Base-by-base conservation (phyloP, 2,113 vertebrate genomes). In the Monopterus albus region DNA sequence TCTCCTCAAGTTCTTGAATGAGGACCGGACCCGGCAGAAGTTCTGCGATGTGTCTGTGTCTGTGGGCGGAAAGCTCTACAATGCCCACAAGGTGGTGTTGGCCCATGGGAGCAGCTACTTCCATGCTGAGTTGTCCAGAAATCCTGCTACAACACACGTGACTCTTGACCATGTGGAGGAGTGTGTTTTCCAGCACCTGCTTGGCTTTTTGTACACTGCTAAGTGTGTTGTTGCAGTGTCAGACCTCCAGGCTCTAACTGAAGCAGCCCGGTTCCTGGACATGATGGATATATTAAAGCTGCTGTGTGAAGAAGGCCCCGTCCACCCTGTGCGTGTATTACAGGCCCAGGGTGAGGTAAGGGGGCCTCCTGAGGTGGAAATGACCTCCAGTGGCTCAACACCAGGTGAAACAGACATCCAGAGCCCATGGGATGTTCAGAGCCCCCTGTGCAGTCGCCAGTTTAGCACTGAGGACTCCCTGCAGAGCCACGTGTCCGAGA, bases 41-140 rank as follows among this genome's bases (percentile, higher is more conserved):
- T 98, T 99, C 86, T 99, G 97, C 45, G 98, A 99, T 39, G 89
- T 97, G 31, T 91, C 95, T 0, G 94, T 99, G 81, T 90, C 93
- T 12, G 97, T 98, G 29, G 93, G 96, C 72, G 97, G 96, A n/a
- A 95, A 93, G 73, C 90, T 93, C 29, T 97, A 95, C 9, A 93
- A 85, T 0, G 96, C 96, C 2, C 98, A 99, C 82, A 99, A 97
- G 87, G 97, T 96, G 35, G 96, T 99, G 0, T 91, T 99, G 69
- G 97, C 98, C 12, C 96, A 98, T 11, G 97, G 98, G 13, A 99
- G 98, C 85, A 98, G 96, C 90, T 99, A 98, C 83, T 99, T 99
- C 78, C 95, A 99, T 15, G 95, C 96, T 0, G 95, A 95, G 62
- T 89, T 99, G 78, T 97, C 94, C 74, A 96, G 96, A 91, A 96